Conservation (phyloP, 2,797 vertebrate genomes). For the Lophius americanus region DNA sequence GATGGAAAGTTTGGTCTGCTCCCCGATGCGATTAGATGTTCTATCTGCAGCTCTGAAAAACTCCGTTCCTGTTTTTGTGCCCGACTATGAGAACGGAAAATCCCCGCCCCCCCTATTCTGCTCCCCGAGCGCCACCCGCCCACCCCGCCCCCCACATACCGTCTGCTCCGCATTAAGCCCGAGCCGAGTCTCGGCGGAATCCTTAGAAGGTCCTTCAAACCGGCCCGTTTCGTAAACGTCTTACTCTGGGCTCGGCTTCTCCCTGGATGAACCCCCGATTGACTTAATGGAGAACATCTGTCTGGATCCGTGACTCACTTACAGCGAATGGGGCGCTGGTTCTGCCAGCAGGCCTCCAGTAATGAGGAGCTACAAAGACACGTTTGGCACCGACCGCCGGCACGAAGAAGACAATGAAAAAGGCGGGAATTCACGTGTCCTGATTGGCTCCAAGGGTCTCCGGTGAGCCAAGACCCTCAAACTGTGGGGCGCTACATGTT, state of each 20-base stretch:
- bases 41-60: background rate
- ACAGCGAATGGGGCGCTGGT: background rate
- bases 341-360: slow-evolving; percentile 5
- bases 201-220: no score
- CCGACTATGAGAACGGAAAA: background rate
- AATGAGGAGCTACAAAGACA: background rate
- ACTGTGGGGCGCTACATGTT: no score
- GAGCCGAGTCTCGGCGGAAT: no score
- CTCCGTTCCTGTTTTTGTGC: slow-evolving; percentile 1
- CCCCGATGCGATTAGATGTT: slow-evolving; percentile 17
- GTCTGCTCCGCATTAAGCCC: no score
- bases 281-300: slow-evolving; percentile 18
- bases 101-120: slow-evolving; percentile 8
- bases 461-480: no score
- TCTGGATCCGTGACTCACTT: background rate
- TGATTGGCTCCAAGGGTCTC: no score
- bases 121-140: background rate
- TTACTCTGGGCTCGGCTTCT: no score
- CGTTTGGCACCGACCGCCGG: background rate
- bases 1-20: no score
- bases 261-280: background rate
- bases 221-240: no score
- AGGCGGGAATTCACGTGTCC: background rate
- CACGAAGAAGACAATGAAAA: background rate
- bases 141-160: background rate